Evolutionary conservation across 2,113 vertebrate genomes (phyloP).

Genomic region (Emydocephalus ijimae): DNA sequence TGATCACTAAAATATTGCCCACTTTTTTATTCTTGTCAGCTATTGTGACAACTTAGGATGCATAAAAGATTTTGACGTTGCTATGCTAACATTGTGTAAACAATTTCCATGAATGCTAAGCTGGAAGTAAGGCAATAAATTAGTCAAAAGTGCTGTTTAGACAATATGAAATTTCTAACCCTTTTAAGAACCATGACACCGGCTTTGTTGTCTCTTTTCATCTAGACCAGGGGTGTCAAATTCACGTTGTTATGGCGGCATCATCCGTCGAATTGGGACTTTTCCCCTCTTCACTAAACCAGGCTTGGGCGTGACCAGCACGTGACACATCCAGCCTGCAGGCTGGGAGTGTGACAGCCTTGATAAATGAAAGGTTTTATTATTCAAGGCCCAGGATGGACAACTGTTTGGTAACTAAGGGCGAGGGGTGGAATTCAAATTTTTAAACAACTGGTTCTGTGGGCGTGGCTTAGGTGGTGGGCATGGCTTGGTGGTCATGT

Average conservation of each 20-base stretch:
- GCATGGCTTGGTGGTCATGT: too few relatives aligned
- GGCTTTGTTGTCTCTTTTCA: background rate
- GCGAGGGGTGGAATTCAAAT: background rate
- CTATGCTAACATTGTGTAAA: background rate
- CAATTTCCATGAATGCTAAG: background rate
- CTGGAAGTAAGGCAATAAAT: background rate
- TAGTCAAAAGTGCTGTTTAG: background rate
- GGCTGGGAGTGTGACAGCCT: too few relatives aligned
- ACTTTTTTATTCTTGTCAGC: background rate
- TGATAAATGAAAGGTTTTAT: background rate
- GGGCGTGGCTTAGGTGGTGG: too few relatives aligned
- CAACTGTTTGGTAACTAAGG: background rate
- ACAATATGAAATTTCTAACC: background rate
- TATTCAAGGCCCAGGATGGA: background rate
- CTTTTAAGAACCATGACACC: background rate
- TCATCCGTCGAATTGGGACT: too few relatives aligned
- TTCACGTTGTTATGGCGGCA: too few relatives aligned
- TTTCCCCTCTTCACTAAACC: too few relatives aligned
- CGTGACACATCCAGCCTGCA: too few relatives aligned
- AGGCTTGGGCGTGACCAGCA: too few relatives aligned
- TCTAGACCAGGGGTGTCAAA: background rate
- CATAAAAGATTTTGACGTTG: background rate
- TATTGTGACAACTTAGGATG: background rate
- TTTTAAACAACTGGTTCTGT: too few relatives aligned
- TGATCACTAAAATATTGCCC: background rate